A percentile compares a stretch with the other conserved stretches of the same genome.
These are phyloP conservation scores for Hirudo medicinalis DNA, from an alignment of 1,140 invertebrate genomes.

Conservation along the genomic window DNA sequence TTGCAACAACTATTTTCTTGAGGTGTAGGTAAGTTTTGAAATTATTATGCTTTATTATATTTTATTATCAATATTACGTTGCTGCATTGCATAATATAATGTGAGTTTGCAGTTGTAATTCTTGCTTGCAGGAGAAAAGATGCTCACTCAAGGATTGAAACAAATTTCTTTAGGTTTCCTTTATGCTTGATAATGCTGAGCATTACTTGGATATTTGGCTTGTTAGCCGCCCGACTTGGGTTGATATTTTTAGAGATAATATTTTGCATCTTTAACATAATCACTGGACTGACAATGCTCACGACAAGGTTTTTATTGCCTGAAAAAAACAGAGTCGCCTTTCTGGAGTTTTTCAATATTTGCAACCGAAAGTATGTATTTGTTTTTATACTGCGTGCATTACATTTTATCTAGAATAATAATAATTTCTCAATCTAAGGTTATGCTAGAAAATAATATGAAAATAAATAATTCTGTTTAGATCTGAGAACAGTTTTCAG, in stretches of 20 bases:
- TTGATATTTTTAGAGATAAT: background rate
- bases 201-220: slow-evolving; percentile 9
- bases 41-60: background rate
- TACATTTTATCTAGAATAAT: too few species aligned
- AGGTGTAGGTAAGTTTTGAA: background rate
- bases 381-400: too few species aligned
- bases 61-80: background rate
- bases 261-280: slow-evolving; percentile 7
- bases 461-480: too few species aligned
- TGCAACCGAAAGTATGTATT: too few species aligned
- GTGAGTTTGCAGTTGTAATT: background rate
- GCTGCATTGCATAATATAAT: background rate
- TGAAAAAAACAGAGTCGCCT: background rate
- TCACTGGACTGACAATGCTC: background rate
- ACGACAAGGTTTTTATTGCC: background rate
- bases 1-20: background rate
- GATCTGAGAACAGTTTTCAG: too few species aligned
- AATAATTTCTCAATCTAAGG: too few species aligned
- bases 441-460: too few species aligned
- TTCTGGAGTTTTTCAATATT: background rate
- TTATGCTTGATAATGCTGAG: background rate
- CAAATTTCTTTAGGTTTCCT: background rate
- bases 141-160: background rate
- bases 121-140: background rate
- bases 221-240: background rate